Evolutionary conservation across 1,140 invertebrate genomes (phyloP), one percentile per base, ranked within the genome.

Genomic region (Platorchestia sp.): DNA sequence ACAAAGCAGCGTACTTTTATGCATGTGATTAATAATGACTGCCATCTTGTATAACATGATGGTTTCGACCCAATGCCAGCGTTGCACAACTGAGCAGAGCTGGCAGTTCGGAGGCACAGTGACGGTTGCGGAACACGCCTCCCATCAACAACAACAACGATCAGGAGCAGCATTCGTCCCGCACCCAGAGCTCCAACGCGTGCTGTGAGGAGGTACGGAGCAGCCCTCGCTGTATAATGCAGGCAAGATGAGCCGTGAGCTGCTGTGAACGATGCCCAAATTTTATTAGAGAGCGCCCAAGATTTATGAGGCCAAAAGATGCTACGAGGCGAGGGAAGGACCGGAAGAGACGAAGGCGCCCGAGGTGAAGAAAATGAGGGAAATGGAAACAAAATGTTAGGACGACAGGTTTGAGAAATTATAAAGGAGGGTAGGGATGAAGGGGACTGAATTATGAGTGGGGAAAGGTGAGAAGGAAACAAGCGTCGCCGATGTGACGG

Each of bases 251-350:
- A 43, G n/a, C 41, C 19, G 89, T 91, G 43, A 91, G n/a, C 89
- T 42, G 89, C 44, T 27, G 22, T 91, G 19, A 91, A 41, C 6
- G 89, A 44, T 41, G 19, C 44, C 89, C 89, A 91, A 45, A 91
- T 91, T 91, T 91, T 91, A 91, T 91, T 91, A 91, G 89, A 91
- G 42, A 42, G 22, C 43, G 3, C 3, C 42, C 7, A 14, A 42
- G 89, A 91, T 91, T 91, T 91, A 91, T 91, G 89, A 45, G 43
- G 36, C 47, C 40, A 44, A n/a, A 86, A 75, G 95, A 95, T 43
- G 86, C 44, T 75, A 86, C n/a, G 44, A 44, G 86, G 47, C 86
- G 45, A 95, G 3, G 59, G 45, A 95, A 45, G 53, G 45, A 95
- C n/a, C n/a, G n/a, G 95, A 95, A 45, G 53, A 53, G 53, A 53